Percentiles rank a stretch among this genome's conserved stretches.
These are phyloP conservation scores for Eretmochelys imbricata DNA, from an alignment of 2,113 vertebrate species.

Conservation along the genomic window DNA sequence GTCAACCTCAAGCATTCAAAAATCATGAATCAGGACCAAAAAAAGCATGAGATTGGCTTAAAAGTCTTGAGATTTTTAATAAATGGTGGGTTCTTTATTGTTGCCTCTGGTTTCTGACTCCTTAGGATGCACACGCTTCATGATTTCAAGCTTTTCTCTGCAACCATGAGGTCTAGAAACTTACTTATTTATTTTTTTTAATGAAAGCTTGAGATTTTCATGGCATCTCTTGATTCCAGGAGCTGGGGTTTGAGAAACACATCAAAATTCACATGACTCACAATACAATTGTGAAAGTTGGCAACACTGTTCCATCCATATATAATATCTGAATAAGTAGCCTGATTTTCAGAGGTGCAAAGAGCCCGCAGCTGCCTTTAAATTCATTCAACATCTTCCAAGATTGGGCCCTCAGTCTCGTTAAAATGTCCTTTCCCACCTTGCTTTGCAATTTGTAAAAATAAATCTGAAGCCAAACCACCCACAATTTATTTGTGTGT, in stretches of 20 bases:
- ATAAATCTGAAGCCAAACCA: background rate
- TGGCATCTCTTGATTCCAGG: background rate
- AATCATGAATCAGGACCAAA: background rate
- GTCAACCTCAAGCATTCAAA: background rate
- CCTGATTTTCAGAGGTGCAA: background rate
- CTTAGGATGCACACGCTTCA: background rate
- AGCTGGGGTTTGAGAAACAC: constrained; percentile 3
- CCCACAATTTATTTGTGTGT: background rate
- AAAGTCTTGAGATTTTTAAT: background rate
- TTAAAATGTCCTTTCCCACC: background rate
- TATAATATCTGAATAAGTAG: background rate
- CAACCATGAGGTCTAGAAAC: background rate
- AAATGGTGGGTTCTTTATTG: background rate
- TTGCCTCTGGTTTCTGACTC: background rate
- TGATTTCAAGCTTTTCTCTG: background rate
- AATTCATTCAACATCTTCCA: background rate
- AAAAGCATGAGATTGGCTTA: background rate
- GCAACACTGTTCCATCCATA: rapidly evolving
- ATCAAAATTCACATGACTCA: background rate
- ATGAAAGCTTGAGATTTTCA: background rate
- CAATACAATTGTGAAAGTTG: background rate
- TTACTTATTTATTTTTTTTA: background rate
- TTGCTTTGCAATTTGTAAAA: background rate
- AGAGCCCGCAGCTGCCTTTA: background rate
- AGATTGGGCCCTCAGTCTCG: background rate